A percentile compares a stretch with the other conserved stretches of the same genome.
Evolutionary conservation across 2,888 invertebrate genomes (phyloP).

Genomic region (Rugalucina vietnamica): DNA sequence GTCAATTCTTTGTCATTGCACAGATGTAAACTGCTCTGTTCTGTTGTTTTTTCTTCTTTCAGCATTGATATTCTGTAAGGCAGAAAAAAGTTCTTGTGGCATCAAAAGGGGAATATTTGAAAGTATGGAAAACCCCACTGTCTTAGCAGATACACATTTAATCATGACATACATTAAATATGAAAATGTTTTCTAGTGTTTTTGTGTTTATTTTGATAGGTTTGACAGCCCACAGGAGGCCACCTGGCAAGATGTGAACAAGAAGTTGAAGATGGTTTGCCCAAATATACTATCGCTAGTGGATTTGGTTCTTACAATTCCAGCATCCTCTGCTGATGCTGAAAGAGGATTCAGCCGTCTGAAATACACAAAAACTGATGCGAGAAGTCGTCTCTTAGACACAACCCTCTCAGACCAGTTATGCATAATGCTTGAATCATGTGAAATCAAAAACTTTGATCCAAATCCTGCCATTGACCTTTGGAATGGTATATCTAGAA

Average conservation of each 20-base stretch:
- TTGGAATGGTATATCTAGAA: not conserved
- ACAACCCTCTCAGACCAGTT: not conserved
- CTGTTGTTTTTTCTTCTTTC: not conserved
- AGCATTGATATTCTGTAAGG: not conserved
- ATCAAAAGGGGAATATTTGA: too few species aligned
- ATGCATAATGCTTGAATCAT: not conserved
- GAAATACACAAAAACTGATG: not conserved
- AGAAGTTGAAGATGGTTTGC: not conserved
- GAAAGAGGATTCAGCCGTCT: slow-evolving; percentile 15
- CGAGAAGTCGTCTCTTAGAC: not conserved
- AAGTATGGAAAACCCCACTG: too few species aligned
- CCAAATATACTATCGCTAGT: slow-evolving; percentile 2
- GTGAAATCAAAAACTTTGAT: not conserved
- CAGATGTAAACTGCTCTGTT: too few species aligned
- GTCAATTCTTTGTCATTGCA: too few species aligned
- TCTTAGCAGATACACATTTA: too few species aligned
- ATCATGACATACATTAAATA: too few species aligned
- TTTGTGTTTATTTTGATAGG: not conserved
- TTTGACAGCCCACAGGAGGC: not conserved
- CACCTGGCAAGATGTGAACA: slow-evolving; percentile 2
- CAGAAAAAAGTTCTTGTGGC: not conserved
- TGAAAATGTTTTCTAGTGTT: too few species aligned
- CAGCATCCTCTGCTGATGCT: slow-evolving; percentile 34
- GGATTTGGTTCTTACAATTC: slow-evolving; percentile 18
- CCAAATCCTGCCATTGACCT: not conserved